These are phyloP conservation scores for Eurytoma adleriae DNA, from an alignment of 2,888 invertebrate species.

Conservation along the genomic window DNA sequence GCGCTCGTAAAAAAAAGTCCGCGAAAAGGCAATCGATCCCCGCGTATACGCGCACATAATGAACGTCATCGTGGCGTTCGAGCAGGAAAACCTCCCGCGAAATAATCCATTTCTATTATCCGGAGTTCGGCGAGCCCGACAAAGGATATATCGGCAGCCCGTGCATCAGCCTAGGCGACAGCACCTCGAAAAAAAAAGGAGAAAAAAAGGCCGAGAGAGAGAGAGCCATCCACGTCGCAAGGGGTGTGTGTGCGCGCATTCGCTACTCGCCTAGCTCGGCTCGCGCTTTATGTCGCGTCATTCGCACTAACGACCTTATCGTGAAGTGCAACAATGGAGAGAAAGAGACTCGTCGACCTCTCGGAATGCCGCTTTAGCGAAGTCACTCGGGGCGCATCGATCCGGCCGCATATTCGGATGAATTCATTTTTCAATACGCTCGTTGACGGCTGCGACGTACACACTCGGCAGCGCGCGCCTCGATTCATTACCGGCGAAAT, in stretches of 20 bases:
- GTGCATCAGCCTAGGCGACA: conserved; percentile 14
- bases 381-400: conserved; percentile 52
- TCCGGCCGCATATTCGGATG: conserved; percentile 16
- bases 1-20: conserved; percentile 37
- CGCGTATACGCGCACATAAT: conserved; percentile 17
- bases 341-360: not conserved
- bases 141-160: not conserved
- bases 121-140: conserved; percentile 7
- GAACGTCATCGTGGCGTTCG: conserved; percentile 7
- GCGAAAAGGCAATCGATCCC: conserved; percentile 28
- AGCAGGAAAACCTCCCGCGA: conserved; percentile 34
- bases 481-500: conserved; percentile 31
- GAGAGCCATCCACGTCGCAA: conserved; percentile 21
- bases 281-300: conserved; percentile 54
- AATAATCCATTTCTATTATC: conserved; percentile 57
- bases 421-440: conserved; percentile 53
- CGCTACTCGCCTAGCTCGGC: not conserved
- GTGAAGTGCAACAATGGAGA: conserved; percentile 56
- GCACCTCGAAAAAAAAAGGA: conserved; percentile 35
- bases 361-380: conserved; percentile 58
- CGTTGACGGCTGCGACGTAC: conserved; percentile 20
- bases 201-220: not conserved
- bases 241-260: conserved; percentile 27
- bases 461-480: not conserved
- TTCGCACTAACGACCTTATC: conserved; percentile 59